These are phyloP conservation scores for Rhodophaea formosa DNA, from an alignment of 2,888 invertebrate species.

Conservation along the genomic window DNA sequence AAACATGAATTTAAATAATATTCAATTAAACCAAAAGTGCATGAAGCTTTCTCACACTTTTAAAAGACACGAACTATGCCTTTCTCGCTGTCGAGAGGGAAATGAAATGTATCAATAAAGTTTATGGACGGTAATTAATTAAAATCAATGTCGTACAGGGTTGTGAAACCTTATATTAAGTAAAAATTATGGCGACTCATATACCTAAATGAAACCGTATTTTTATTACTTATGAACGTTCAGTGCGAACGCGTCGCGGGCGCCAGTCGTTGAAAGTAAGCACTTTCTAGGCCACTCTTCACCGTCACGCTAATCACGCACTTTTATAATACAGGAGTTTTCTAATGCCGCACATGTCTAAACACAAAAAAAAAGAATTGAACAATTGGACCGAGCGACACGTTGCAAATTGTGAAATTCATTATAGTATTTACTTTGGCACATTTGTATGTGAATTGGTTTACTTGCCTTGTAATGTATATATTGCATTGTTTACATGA, in stretches of 20 bases:
- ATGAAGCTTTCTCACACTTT: too few relatives aligned
- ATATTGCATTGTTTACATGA: too few relatives aligned
- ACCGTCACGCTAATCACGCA: conserved; percentile 68
- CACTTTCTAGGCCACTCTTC: conserved; percentile 72
- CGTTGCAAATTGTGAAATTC: background rate
- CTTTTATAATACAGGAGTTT: conserved; percentile 62
- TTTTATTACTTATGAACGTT: conserved; percentile 50
- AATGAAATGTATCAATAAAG: too few relatives aligned
- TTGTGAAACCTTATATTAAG: conserved; percentile 17
- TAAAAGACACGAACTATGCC: too few relatives aligned
- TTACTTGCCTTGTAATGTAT: background rate
- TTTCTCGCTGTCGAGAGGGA: too few relatives aligned
- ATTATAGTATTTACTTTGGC: background rate
- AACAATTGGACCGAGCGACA: background rate
- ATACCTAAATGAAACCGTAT: conserved; percentile 65
- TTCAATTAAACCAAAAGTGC: too few relatives aligned
- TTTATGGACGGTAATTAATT: too few relatives aligned
- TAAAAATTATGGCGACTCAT: conserved; percentile 23
- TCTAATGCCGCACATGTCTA: conserved; percentile 44
- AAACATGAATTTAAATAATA: too few relatives aligned
- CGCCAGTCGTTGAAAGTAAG: conserved; percentile 64
- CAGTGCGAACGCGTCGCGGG: conserved; percentile 35
- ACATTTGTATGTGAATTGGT: background rate
- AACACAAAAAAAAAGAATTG: conserved; percentile 10
- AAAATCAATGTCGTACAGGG: too few relatives aligned